These are phyloP conservation scores for Hemaris fuciformis DNA, from an alignment of 2,888 invertebrate genomes.

Conservation along the genomic window DNA sequence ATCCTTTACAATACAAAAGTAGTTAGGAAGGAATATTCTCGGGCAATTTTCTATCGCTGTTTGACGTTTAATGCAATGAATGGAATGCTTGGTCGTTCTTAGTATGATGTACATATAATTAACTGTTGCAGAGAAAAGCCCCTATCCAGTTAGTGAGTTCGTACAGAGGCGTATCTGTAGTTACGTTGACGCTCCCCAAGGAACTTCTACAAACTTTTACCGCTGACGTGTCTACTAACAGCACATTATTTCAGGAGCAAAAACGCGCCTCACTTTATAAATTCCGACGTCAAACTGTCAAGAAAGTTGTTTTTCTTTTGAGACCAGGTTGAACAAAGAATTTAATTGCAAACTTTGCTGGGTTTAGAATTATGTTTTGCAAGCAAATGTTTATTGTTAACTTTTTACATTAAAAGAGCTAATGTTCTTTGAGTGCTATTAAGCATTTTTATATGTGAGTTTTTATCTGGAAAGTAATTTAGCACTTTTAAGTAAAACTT, in stretches of 20 bases:
- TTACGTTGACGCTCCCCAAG: constrained; percentile 30
- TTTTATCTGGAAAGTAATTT: not conserved
- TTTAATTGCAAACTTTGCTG: constrained; percentile 21
- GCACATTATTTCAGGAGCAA: constrained; percentile 36
- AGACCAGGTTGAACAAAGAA: constrained; percentile 16
- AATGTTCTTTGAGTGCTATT: not conserved
- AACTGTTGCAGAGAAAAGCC: constrained; percentile 27
- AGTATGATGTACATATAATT: constrained; percentile 13
- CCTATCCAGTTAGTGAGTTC: constrained; percentile 53
- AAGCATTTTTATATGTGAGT: not conserved
- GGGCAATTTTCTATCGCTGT: not conserved
- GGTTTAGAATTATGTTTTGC: constrained; percentile 12
- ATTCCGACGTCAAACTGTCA: constrained; percentile 45
- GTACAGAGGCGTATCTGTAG: constrained; percentile 30
- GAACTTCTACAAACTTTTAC: constrained; percentile 48
- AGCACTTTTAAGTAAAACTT: not conserved
- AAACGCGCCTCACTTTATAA: constrained; percentile 35
- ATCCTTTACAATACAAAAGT: not conserved
- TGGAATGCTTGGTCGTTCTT: not conserved
- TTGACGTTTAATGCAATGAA: not conserved
- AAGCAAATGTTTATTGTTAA: not conserved
- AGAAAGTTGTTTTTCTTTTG: constrained; percentile 33
- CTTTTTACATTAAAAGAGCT: not conserved
- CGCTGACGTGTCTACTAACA: constrained; percentile 43
- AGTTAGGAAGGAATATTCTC: not conserved